Base-by-base conservation (phyloP, 2,888 invertebrate genomes). In the Phyllotreta cruciferae region DNA sequence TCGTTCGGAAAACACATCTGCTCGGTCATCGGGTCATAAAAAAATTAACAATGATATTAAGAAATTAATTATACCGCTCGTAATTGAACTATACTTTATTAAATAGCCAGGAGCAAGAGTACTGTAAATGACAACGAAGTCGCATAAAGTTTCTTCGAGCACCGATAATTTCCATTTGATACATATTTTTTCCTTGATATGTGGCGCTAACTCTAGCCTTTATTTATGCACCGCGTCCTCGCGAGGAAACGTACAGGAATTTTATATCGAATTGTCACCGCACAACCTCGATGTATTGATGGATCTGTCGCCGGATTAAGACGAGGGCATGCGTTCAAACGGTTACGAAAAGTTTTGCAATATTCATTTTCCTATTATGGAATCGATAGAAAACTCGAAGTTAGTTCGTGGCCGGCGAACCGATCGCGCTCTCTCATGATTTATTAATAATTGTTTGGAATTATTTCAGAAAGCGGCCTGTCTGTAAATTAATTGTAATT, bases 371-470 rank as follows among this genome's bases (percentile, higher is more conserved):
- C 69, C 66, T 49, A 65, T 66, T 69, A 69, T 60, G 69, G 69
- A 66, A 62, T 66, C 65, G 65, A 65, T 63, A 65, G 66, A 66
- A 66, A 66, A 53, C 62, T 44, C 35, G 41, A 60, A 52, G 34
- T 37, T 38, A 1, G 38, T 56, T 63, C 63, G 63, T 65, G 65
- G 61, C 44, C 56, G 56, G 61, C 61, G 47, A 66, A 57, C 62
- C 64, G 58, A 13, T 42, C 58, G 36, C 44, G 24, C 10, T 60
- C 63, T 68, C 67, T 53, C 54, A 61, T 69, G 69, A 69, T 69
- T 69, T 69, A 69, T 69, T 69, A 64, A 69, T 69, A 69, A 69
- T 61, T 69, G 67, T 67, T 63, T 64, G 63, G 69, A 67, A 64
- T 67, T 69, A 69, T 67, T 66, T 69, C 64, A 66, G 67, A 67